Percentiles rank a stretch among this genome's conserved stretches.
These are phyloP conservation scores for Xylocampa areola DNA, from an alignment of 2,888 invertebrate genomes.

Conservation along the genomic window DNA sequence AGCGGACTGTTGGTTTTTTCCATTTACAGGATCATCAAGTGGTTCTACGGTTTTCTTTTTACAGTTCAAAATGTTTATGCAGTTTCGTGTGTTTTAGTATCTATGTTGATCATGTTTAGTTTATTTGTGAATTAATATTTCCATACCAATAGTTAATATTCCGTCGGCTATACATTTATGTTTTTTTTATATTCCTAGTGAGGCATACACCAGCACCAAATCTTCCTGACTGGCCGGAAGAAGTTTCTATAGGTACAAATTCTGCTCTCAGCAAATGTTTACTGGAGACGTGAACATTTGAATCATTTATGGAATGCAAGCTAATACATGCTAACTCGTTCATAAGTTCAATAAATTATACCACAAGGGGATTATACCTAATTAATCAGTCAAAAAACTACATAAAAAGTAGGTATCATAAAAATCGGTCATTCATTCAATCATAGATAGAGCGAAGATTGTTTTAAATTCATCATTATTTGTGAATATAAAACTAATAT, in stretches of 20 bases:
- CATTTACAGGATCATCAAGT: conserved; percentile 32
- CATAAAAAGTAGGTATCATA: background rate
- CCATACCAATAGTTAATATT: conserved; percentile 16
- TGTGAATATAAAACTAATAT: conserved; percentile 28
- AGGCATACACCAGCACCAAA: background rate
- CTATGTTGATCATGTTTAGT: conserved; percentile 29
- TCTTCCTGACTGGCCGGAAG: background rate
- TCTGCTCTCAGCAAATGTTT: conserved; percentile 5
- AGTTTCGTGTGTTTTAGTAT: conserved; percentile 32
- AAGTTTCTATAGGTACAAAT: conserved; percentile 7
- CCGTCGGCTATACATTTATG: background rate
- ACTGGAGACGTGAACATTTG: background rate
- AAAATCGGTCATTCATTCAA: conserved; percentile 10
- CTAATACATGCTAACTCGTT: too few species aligned
- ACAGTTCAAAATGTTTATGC: conserved; percentile 26
- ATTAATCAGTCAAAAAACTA: conserved; percentile 9
- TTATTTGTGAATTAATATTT: conserved; percentile 18
- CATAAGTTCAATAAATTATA: too few species aligned
- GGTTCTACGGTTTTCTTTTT: conserved; percentile 28
- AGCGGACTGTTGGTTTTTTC: conserved; percentile 49
- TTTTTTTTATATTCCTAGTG: conserved; percentile 4
- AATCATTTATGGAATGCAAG: background rate
- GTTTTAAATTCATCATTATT: conserved; percentile 21
- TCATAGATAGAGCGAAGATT: conserved; percentile 26
- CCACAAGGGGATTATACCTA: conserved; percentile 19